Base-by-base conservation (phyloP, 2,113 vertebrate species). In the Syrmaticus mikado region DNA sequence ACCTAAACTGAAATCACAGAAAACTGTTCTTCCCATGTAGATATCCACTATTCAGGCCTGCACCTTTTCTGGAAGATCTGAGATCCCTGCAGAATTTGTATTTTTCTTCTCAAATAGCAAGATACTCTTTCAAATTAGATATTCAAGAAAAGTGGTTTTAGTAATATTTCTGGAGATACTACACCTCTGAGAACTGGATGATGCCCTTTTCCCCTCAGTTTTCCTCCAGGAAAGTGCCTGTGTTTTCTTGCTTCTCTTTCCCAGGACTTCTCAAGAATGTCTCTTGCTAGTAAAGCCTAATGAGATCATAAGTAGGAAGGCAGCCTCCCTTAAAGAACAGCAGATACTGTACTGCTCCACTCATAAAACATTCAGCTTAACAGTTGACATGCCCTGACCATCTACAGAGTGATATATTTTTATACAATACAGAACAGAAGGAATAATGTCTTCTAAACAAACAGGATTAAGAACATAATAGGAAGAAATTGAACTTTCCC, bases 81-180 rank as follows among this genome's bases (percentile, higher is more conserved):
- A 27, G 34, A 55, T 20, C 30, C 65, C 50, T 43, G 9, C 2
- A 3, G 46, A 66, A 38, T 48, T 82, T 67, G 28, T 20, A 48
- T 91, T 84, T 87, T 13, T 78, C 20, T 74, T 62, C 36, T 74
- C 21, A 72, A 86, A 81, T 46, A 81, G 61, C 82, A 91, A 91
- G 15, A 84, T 18, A 62, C 7, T 36, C 30, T 75, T 65, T 10
- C 16, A 75, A 82, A 94, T 57, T 25, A 72, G 4, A 25, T 43
- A 57, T 55, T 81, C 68, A 91, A 20, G 19, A 64, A 1, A 6
- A 18, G 8, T 22, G 32, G 10, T 50, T 89, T 86, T 36, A 80
- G n/a, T 46, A 13, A 2, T 24, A 70, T 77, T 74, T 21, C 18
- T 68, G 16, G 32, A 86, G 66, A 81, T 48, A 57, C 11, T 65